Conservation (phyloP, 2,113 vertebrate genomes). For the Barbus barbus region DNA sequence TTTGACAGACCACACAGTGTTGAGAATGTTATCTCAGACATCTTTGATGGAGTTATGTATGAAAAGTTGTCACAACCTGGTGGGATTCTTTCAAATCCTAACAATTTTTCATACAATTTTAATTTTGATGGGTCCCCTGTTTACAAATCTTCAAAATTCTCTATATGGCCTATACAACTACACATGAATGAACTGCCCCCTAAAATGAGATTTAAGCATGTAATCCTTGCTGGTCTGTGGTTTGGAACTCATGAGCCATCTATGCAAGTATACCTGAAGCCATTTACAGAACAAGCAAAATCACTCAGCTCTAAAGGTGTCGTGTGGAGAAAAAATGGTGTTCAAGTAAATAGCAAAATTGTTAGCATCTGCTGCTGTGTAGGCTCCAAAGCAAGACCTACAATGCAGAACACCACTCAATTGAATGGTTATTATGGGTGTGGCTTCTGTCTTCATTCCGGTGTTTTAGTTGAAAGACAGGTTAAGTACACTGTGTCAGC, state of each 20-base stretch:
- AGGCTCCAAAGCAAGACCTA: too few relatives aligned
- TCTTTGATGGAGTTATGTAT: not conserved
- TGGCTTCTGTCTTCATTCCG: not conserved
- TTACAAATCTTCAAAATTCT: conserved; percentile 5
- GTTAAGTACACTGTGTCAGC: not conserved
- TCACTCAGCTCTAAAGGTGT: not conserved
- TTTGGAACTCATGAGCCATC: not conserved
- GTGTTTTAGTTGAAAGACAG: not conserved
- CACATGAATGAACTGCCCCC: not conserved
- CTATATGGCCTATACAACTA: conserved; percentile 11
- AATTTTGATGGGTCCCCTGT: not conserved
- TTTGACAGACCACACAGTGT: not conserved
- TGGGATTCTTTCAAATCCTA: not conserved
- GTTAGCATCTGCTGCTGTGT: too few relatives aligned
- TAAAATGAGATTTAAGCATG: not conserved
- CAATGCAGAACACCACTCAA: too few relatives aligned
- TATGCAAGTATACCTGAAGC: not conserved
- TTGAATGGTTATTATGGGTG: not conserved
- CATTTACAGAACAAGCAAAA: not conserved
- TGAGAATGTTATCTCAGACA: not conserved
- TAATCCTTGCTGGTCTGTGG: not conserved
- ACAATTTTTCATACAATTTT: not conserved
- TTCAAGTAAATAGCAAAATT: too few relatives aligned
- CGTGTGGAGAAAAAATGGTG: not conserved
- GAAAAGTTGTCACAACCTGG: not conserved